These are phyloP conservation scores for Petrocephalus microphthalmus DNA, from an alignment of 2,113 vertebrate species.

Conservation along the genomic window DNA sequence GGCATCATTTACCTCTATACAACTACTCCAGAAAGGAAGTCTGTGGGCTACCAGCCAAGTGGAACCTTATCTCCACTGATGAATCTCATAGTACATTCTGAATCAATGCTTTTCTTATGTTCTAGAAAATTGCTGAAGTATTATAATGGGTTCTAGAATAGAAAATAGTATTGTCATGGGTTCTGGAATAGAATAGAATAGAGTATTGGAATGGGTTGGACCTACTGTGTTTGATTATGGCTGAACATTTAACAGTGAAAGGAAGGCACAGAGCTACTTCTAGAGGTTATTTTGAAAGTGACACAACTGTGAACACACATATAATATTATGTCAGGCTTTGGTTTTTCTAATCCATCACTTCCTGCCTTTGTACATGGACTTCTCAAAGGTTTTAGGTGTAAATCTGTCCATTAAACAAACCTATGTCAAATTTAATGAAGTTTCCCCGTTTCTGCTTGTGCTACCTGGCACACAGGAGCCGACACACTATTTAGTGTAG, in stretches of 20 bases:
- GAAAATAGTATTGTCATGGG: background rate
- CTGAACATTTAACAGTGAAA: background rate
- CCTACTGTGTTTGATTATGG: background rate
- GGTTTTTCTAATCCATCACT: background rate
- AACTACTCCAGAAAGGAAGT: background rate
- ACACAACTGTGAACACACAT: background rate
- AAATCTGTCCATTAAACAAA: background rate
- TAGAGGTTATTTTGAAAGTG: background rate
- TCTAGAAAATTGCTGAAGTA: background rate
- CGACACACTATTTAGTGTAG: background rate
- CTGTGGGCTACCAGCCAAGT: background rate
- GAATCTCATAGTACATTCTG: background rate
- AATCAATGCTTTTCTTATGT: background rate
- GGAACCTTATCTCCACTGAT: background rate
- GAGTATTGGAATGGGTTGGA: background rate
- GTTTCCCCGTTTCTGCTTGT: background rate
- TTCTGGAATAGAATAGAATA: background rate
- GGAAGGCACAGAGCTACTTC: background rate
- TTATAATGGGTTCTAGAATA: background rate
- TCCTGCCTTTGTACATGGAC: background rate
- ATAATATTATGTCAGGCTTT: background rate
- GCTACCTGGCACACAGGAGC: background rate
- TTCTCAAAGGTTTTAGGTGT: background rate
- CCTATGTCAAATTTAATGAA: background rate
- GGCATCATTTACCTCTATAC: background rate